phyloP scores from a whole-genome alignment of 2,113 vertebrate species.

The Clinocottus analis region DNA sequence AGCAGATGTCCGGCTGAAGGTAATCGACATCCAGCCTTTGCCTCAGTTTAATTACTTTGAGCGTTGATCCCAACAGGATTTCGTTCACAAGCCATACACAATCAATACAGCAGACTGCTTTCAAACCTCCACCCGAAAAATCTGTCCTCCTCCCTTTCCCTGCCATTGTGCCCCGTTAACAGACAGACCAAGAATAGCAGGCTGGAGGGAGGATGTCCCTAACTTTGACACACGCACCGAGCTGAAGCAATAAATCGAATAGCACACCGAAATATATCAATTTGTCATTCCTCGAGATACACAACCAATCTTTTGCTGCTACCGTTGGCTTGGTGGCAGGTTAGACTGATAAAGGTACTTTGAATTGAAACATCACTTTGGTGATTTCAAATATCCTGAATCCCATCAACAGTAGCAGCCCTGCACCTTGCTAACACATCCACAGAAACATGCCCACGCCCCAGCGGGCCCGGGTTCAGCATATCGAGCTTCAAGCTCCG shows the following conservation, averaged over 20 bases:
- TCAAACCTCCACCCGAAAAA: slow-evolving; percentile 33
- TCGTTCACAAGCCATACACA: slow-evolving; percentile 56
- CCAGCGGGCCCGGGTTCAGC: slow-evolving; percentile 25
- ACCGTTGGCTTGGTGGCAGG: not conserved
- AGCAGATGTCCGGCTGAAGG: slow-evolving; percentile 48
- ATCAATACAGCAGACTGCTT: slow-evolving; percentile 65
- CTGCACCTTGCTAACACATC: not conserved
- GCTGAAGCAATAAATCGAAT: not conserved
- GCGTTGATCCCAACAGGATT: slow-evolving; percentile 51
- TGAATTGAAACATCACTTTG: not conserved
- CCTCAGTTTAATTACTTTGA: slow-evolving; percentile 35
- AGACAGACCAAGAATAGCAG: slow-evolving; percentile 50
- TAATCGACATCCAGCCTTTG: slow-evolving; percentile 9
- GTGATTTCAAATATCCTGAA: not conserved
- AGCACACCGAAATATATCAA: not conserved
- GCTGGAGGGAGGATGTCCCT: slow-evolving; percentile 44
- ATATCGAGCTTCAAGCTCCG: slow-evolving; percentile 17
- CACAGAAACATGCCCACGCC: slow-evolving; percentile 1
- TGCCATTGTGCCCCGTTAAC: slow-evolving; percentile 43
- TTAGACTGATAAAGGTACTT: not conserved
- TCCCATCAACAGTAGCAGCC: not conserved
- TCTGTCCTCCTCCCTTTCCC: slow-evolving; percentile 27
- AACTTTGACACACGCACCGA: slow-evolving; percentile 18
- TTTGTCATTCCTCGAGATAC: not conserved
- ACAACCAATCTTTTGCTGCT: not conserved